Conservation (phyloP, 2,797 vertebrate species). For the Rhinogobio ventralis region DNA sequence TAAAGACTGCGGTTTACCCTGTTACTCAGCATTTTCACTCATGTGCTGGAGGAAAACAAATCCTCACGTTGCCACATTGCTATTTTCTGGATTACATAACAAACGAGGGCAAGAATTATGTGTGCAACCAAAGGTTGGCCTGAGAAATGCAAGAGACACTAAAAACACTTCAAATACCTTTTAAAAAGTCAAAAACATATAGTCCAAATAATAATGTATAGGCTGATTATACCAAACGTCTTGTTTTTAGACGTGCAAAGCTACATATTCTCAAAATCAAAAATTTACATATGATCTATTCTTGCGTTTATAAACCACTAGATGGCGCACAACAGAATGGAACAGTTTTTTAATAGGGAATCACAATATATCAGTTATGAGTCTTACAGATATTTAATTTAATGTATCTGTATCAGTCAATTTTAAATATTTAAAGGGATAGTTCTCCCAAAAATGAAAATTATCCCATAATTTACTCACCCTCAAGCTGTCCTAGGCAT, state of each 20-base stretch:
- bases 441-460: too few relatives aligned
- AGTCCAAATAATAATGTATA: neutral
- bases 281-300: neutral
- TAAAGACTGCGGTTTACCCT: constrained; percentile 41
- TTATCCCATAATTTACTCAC: too few relatives aligned
- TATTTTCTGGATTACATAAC: constrained; percentile 29
- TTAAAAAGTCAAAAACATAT: neutral
- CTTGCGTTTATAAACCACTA: neutral
- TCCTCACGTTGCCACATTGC: neutral
- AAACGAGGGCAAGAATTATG: constrained; percentile 10
- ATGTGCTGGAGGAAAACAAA: constrained; percentile 26
- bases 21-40: constrained; percentile 48
- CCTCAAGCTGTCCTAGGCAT: too few relatives aligned
- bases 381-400: neutral
- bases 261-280: neutral
- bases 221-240: neutral
- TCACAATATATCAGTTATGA: neutral
- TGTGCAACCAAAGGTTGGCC: constrained; percentile 6
- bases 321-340: neutral
- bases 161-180: neutral
- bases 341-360: neutral
- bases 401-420: neutral
- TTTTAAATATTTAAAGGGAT: neutral
- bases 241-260: neutral
- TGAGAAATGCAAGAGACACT: neutral